Percentiles rank a stretch among this genome's conserved stretches.
Conservation (phyloP, 2,888 invertebrate species). For the Orchesella flavescens region DNA sequence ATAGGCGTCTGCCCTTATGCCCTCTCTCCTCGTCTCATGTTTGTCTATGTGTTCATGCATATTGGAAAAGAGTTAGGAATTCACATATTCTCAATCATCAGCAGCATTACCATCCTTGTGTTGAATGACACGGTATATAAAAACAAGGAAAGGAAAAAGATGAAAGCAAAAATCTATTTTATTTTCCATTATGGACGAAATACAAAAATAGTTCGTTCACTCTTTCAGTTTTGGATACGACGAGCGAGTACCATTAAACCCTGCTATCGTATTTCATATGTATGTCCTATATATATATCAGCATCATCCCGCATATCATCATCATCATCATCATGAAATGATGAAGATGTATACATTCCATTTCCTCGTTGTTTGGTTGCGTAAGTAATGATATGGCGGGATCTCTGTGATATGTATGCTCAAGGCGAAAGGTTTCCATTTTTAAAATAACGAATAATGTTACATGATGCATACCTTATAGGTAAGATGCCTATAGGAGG, state of each 20-base stretch:
- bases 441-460: conserved; percentile 3
- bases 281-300: too few relatives aligned
- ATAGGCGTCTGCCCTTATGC: background rate
- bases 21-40: background rate
- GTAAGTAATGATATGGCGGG: conserved; percentile 44
- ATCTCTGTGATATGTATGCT: conserved; percentile 24
- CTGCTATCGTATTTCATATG: background rate
- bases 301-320: too few relatives aligned
- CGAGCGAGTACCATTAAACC: background rate
- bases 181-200: conserved; percentile 38
- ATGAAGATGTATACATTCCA: conserved; percentile 52
- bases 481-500: too few relatives aligned
- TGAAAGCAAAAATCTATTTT: conserved; percentile 28
- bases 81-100: conserved; percentile 1
- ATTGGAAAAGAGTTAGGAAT: background rate
- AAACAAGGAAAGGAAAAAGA: background rate
- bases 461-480: background rate
- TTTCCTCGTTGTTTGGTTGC: conserved; percentile 46
- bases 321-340: conserved; percentile 18
- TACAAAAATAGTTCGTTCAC: background rate
- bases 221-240: background rate
- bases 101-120: background rate
- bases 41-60: background rate
- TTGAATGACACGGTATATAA: conserved; percentile 14
- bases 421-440: conserved; percentile 30